phyloP scores from a whole-genome alignment of 2,888 invertebrate species.

The Lycia hirtaria region DNA sequence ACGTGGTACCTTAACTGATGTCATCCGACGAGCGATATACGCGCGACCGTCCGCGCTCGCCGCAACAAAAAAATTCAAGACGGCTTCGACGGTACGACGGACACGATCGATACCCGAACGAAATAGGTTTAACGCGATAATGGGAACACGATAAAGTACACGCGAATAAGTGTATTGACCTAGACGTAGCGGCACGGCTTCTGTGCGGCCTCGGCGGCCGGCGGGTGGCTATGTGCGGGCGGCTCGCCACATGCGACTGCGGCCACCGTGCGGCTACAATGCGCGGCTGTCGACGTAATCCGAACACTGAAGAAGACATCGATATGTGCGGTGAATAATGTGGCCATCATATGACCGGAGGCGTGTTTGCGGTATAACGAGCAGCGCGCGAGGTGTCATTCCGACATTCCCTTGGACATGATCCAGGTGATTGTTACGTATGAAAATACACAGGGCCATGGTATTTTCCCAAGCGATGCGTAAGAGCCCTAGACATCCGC shows the following conservation, averaged over 20 bases:
- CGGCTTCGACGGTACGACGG: conserved; percentile 60
- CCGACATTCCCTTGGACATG: conserved; percentile 71
- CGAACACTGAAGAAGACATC: conserved; percentile 78
- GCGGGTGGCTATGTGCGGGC: conserved; percentile 75
- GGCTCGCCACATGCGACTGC: conserved; percentile 77
- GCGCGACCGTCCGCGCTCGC: conserved; percentile 73
- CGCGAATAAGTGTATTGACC: conserved; percentile 82
- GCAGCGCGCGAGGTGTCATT: conserved; percentile 57
- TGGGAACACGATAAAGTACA: conserved; percentile 80
- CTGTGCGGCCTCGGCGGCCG: conserved; percentile 67
- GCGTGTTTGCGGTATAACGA: conserved; percentile 46
- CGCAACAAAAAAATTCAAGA: conserved; percentile 73
- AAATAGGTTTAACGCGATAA: conserved; percentile 84
- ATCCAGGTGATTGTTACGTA: conserved; percentile 69
- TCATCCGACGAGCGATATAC: conserved; percentile 78
- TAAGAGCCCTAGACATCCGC: conserved; percentile 23
- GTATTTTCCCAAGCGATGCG: conserved; percentile 40
- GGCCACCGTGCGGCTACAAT: conserved; percentile 70
- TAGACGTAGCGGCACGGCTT: conserved; percentile 76
- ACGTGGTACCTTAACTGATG: conserved; percentile 83
- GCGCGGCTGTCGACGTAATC: conserved; percentile 68
- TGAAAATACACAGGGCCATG: conserved; percentile 34
- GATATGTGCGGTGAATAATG: conserved; percentile 79
- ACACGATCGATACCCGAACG: conserved; percentile 76
- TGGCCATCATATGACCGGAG: conserved; percentile 65